Conservation (phyloP, 1,140 invertebrate genomes). For the Meloidogyne floridensis region DNA sequence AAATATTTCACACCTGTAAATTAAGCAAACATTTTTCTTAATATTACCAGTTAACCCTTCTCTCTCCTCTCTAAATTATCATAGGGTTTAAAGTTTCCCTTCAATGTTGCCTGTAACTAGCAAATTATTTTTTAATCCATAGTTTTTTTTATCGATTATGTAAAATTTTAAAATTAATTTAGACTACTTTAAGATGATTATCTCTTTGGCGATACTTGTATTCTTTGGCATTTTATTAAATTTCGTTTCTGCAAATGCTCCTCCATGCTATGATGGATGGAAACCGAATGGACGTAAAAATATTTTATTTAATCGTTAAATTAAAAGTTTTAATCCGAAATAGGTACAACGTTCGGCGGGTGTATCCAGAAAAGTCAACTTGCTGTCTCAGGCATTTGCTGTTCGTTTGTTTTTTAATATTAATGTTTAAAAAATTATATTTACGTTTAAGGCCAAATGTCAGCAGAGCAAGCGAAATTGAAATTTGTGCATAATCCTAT, state of each 20-base stretch:
- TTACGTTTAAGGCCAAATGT: not conserved
- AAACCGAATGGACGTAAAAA: not conserved
- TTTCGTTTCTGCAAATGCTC: not conserved
- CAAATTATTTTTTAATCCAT: not conserved
- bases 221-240: not conserved
- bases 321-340: not conserved
- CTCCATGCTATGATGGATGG: not conserved
- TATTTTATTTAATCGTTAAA: not conserved
- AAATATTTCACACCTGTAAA: not conserved
- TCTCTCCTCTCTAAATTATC: not conserved
- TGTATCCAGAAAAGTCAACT: not conserved
- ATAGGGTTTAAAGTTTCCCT: not conserved
- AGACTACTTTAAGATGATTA: not conserved
- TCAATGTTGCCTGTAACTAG: not conserved
- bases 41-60: not conserved
- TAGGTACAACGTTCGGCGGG: not conserved
- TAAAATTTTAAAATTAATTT: not conserved
- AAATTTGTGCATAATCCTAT: not conserved
- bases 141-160: not conserved
- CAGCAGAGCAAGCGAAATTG: not conserved
- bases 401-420: too few species aligned
- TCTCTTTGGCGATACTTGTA: not conserved
- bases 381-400: not conserved
- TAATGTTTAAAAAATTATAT: too few species aligned
- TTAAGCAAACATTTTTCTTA: not conserved